These are phyloP conservation scores for Mantis religiosa DNA, from an alignment of 2,888 invertebrate genomes.

Conservation along the genomic window DNA sequence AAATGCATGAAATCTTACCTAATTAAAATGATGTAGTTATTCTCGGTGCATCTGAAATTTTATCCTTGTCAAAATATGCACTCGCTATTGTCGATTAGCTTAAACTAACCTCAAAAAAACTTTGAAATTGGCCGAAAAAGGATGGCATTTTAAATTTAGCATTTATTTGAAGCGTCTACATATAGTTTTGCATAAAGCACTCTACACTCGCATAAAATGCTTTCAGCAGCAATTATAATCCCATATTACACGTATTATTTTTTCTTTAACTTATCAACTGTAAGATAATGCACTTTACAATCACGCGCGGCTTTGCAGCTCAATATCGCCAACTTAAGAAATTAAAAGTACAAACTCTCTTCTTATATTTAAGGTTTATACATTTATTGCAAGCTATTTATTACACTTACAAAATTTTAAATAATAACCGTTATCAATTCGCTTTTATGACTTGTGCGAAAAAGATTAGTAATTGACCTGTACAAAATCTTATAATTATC, in stretches of 20 bases:
- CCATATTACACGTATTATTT: too few relatives aligned
- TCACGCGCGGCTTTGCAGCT: neutral
- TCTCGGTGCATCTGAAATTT: neutral
- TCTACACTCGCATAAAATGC: neutral
- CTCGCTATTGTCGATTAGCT: neutral
- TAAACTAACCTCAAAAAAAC: neutral
- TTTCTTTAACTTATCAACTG: neutral
- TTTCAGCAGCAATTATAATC: neutral
- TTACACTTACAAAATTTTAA: too few relatives aligned
- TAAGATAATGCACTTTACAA: neutral
- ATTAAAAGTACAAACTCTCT: neutral
- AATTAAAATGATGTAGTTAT: neutral
- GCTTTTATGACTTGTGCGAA: too few relatives aligned
- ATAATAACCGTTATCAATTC: too few relatives aligned
- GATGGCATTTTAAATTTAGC: neutral
- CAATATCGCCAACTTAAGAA: neutral
- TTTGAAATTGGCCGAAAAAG: neutral
- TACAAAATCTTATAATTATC: too few relatives aligned
- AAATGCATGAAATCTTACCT: too few relatives aligned
- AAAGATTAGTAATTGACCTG: too few relatives aligned
- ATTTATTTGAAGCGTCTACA: neutral
- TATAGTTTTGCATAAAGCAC: neutral
- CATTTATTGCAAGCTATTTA: too few relatives aligned
- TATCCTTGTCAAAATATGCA: neutral
- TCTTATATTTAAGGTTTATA: too few relatives aligned